Evolutionary conservation across 2,797 vertebrate species (phyloP), one percentile per base, ranked within the genome.

Genomic region (Clarias platycephalus): DNA sequence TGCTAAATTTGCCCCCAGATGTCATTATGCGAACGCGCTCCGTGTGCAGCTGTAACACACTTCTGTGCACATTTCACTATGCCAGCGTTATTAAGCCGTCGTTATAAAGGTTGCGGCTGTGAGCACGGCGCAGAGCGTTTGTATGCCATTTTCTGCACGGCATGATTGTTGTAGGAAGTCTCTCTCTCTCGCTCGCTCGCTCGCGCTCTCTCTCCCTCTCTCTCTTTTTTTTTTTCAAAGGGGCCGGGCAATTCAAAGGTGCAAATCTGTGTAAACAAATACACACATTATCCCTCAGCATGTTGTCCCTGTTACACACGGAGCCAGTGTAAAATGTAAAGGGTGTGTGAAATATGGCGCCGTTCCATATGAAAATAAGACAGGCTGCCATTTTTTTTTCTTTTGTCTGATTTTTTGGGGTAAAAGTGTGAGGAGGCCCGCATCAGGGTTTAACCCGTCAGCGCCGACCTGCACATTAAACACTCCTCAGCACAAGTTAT

Each of bases 391-490:
- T 98, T 97, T 98, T 98, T 96, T 94, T 75, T 60, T 37, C 97
- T 98, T 97, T 97, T 98, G 96, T 97, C 96, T 97, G 95, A 95
- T 96, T 97, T 97, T 97, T 95, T 93, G 94, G 94, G 96, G 94
- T 95, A 95, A 94, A 94, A 95, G 95, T 95, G 92, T 93, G 94
- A 92, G 93, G 24, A 80, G 77, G 77, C 77, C 77, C 16, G 58
- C 58, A 10, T n/a, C 76, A 78, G 58, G 5, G 5, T 28, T 60
- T 16, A 60, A 40, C 57, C 37, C 58, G n/a, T 44, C 40, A 49
- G 12, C 37, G 16, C 16, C 24, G 37, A 64, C 1, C 3, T 20
- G 37, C 7, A 5, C 15, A 49, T 28, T 64, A 49, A 18, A 44
- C 77, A 20, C 37, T 26, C 2, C 77, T 64, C 24, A 2, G 44